Conservation (phyloP, 2,888 invertebrate species). For the Pristionchus mayeri region DNA sequence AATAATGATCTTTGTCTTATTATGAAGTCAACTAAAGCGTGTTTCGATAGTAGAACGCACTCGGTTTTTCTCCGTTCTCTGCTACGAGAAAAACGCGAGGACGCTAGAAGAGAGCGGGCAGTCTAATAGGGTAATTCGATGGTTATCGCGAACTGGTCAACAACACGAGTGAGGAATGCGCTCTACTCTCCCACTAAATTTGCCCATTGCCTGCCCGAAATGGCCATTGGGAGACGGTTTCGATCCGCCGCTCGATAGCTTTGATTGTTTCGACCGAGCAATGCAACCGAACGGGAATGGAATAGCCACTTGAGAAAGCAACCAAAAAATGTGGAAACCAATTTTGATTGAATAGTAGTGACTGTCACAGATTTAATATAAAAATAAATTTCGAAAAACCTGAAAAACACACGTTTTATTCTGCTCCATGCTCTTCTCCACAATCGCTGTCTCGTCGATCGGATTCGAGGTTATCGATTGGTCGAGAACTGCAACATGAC, state of each 20-base stretch:
- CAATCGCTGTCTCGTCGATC: conserved; percentile 60
- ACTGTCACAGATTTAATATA: no score
- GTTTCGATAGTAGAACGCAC: background rate
- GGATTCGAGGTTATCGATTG: conserved; percentile 63
- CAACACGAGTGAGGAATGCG: background rate
- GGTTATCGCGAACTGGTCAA: background rate
- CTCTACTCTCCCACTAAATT: conserved; percentile 19
- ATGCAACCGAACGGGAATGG: background rate
- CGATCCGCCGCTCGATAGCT: background rate
- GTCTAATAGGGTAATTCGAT: conserved; percentile 31
- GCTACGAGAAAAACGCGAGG: background rate
- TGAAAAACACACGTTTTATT: background rate
- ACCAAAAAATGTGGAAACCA: no score
- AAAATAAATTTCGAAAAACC: background rate
- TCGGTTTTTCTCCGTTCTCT: background rate
- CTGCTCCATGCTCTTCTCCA: conserved; percentile 43
- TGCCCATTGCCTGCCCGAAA: background rate
- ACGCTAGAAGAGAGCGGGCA: background rate
- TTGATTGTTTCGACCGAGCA: background rate
- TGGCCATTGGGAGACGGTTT: background rate
- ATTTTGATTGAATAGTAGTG: no score
- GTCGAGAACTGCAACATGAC: conserved; percentile 55
- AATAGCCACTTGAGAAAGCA: no score
- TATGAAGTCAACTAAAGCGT: background rate
- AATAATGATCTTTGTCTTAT: background rate